Evolutionary conservation across 37 sponge, comb jelly and placozoan genomes (phyloP).

Genomic region (Chondrilla cf. caribensis): DNA sequence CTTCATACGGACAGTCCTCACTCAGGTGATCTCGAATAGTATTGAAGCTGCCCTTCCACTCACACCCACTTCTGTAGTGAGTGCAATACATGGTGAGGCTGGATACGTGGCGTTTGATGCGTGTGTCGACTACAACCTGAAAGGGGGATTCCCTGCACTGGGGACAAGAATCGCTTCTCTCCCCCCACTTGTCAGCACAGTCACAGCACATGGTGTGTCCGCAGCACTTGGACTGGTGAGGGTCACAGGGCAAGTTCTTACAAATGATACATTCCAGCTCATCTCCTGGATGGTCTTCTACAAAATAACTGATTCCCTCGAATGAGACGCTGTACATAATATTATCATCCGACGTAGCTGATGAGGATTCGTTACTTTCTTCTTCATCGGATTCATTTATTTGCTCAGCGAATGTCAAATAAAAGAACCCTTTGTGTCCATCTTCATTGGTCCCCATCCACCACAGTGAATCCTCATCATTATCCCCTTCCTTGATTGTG

Average conservation of each 20-base stretch:
- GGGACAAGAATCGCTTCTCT: neutral
- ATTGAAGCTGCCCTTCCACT: neutral
- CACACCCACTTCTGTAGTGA: neutral
- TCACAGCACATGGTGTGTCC: neutral
- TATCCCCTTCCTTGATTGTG: too few species aligned
- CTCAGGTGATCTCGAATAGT: neutral
- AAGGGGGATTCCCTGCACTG: neutral
- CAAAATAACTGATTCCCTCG: too few species aligned
- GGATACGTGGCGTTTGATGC: neutral
- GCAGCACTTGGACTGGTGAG: neutral
- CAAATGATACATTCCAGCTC: conserved; percentile 5
- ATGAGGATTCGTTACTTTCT: too few species aligned
- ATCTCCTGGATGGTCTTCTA: neutral
- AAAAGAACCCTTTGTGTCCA: too few species aligned
- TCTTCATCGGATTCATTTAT: too few species aligned
- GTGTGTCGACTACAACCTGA: neutral
- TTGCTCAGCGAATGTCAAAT: too few species aligned
- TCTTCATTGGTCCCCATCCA: too few species aligned
- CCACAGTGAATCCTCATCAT: too few species aligned
- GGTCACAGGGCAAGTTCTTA: neutral
- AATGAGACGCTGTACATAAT: too few species aligned
- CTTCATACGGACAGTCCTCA: too few species aligned
- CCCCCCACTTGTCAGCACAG: neutral
- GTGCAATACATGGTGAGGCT: neutral
- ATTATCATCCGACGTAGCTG: too few species aligned